Evolutionary conservation across 2,888 invertebrate genomes (phyloP).

Genomic region (Drosophila eohydei): DNA sequence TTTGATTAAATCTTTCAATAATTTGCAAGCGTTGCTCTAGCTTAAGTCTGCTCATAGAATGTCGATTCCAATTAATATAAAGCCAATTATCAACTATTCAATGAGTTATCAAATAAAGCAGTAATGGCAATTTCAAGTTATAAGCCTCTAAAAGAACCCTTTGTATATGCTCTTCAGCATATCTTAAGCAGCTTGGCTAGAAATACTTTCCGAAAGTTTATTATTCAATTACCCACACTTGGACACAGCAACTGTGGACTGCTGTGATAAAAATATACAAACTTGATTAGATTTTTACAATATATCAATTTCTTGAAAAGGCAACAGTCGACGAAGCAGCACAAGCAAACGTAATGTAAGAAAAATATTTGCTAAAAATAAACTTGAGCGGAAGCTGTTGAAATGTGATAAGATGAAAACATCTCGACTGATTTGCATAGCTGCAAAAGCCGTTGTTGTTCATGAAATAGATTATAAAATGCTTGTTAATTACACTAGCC

Average conservation of each 20-base stretch:
- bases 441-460: background rate
- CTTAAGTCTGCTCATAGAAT: no score
- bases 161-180: no score
- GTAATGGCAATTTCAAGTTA: no score
- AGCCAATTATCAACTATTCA: no score
- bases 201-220: no score
- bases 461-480: constrained; percentile 1
- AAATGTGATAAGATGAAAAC: background rate
- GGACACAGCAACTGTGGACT: background rate
- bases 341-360: background rate
- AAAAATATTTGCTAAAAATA: background rate
- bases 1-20: no score
- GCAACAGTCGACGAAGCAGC: background rate
- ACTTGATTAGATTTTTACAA: background rate
- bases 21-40: no score
- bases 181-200: no score
- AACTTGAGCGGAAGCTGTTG: background rate
- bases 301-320: background rate
- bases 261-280: background rate
- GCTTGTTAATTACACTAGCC: background rate
- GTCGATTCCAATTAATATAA: no score
- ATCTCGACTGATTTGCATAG: background rate
- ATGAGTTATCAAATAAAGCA: no score
- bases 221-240: no score
- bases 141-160: no score